Evolutionary conservation across 1,140 invertebrate genomes (phyloP), one percentile per base, ranked within the genome.

Genomic region (Apis mellifera): DNA sequence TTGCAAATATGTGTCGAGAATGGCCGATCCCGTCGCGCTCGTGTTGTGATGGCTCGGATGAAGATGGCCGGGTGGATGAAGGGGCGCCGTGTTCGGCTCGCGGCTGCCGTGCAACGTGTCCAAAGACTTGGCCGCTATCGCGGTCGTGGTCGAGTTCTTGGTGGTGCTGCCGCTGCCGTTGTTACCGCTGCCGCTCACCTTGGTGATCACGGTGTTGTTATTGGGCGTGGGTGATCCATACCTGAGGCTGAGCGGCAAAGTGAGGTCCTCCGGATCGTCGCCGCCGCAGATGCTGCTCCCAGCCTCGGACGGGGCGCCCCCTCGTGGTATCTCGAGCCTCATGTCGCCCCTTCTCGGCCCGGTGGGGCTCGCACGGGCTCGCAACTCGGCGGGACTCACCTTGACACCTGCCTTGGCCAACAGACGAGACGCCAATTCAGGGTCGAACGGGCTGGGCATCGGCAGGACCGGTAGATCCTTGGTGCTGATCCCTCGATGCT

Each of bases 391-490:
- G 0, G 97, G 95, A 26, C 97, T 97, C 70, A 98, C 97, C 93
- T 97, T 98, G 1, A 98, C 96, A 2, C 97, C 97, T 0, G 97
- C 97, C 92, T 98, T 98, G 42, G 97, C 97, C 60, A 98, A 92
- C 71, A 98, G 94, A 77, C 96, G 96, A 62, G 94, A 95, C 26
- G 98, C 97, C 26, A 98, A 95, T 82, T 98, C 97, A 0, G 98
- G 97, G 93, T 98, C 97, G 91, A 98, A 98, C 7, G 97, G 96
- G 72, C 97, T 97, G 13, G 97, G 98, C 97, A 98, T 98, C 55
- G 97, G 97, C 84, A 98, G 92, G 17, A 98, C 97, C 8, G 98
- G 98, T 73, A 98, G 94, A 91, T 98, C 97, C 95, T 98, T 98
- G 65, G 98, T 98, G 89, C 97, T 98, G 90, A 98, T 98, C 66